Evolutionary conservation across 2,888 invertebrate genomes (phyloP), one percentile per base, ranked within the genome.

Genomic region (Mechanitis messenoides): DNA sequence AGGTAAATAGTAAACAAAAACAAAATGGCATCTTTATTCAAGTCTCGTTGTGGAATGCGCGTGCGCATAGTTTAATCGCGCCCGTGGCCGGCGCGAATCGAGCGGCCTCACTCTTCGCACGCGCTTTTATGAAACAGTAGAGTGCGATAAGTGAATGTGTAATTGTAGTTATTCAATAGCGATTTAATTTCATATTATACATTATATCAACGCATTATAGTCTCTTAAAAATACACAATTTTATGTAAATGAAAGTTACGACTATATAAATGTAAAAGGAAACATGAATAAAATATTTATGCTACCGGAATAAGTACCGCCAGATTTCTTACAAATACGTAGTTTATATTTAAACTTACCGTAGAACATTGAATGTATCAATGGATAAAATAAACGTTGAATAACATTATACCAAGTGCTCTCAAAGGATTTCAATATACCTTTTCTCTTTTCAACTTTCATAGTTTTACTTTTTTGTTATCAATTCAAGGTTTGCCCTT

Each of bases 321-420:
- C 50, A 50, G 50, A 50, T 50, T 50, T 50, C 50, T 50, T 31
- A 50, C 50, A 50, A 50, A 50, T 50, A 50, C 50, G 50, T 50
- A 50, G 50, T 50, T 50, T 54, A 35, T 54, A 54, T 54, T 35
- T 38, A 54, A 54, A 54, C 38, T 20, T 54, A 33, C 50, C 20
- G 50, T 31, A 50, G 50, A 50, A 31, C 50, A 83, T 84, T 83
- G 81, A 78, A 78, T 69, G 70, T 69, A 74, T 74, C 75, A 50
- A 50, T 50, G 68, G 55, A 55, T 58, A 55, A 83, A 82, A 84
- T 83, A 83, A 76, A 79, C 79, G 78, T 75, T 66, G 78, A 79
- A 81, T 81, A 79, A 76, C 77, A 81, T 84, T 82, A 83, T 77
- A 71, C 78, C 63, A 71, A 80, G 78, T 76, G 77, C 78, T 78